Evolutionary conservation across 2,888 invertebrate species (phyloP), one percentile per base, ranked within the genome.

Genomic region (Tetheella fluctuosa): DNA sequence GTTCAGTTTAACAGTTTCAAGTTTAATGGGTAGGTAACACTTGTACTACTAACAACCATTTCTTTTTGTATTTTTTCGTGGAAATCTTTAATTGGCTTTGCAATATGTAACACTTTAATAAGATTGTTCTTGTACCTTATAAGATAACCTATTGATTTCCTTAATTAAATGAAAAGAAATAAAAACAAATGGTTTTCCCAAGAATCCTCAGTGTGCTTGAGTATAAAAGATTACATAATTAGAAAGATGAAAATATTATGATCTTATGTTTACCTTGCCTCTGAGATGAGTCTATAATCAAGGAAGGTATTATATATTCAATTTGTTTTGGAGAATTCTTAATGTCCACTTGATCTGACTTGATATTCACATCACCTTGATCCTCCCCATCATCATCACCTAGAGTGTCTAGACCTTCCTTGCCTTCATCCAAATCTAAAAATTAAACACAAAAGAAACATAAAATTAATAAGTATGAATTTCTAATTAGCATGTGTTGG

Each of bases 401-500:
- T 62, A 75, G 75, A 12, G 64, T 66, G 39, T 77, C 80, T 10
- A 66, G 59, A 54, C 70, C 73, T 30, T 81, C 80, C 57, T 77
- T 80, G n/a, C 67, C 77, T 37, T 80, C 85, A 20, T 83, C 86
- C 0, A 83, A 71, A 61, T 85, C 88, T 88, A n/a, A 4, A 15
- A n/a, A 39, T 39, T n/a, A n/a, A 13, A 13, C 1, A 34, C 13
- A 13, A 34, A 39, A n/a, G n/a, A 39, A n/a, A n/a, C n/a, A n/a
- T 4, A n/a, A 39, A 5, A 53, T 53, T 3, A 53, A 52, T 23
- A 52, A 23, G 1, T 13, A 52, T 25, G 23, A 10, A 8, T 30
- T 7, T 30, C 8, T 52, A 20, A 34, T 34, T 2, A 12, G 34
- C 34, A 28, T 5, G 5, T 28, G n/a, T n/a, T n/a, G n/a, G n/a